Evolutionary conservation across 2,888 invertebrate species (phyloP).

Genomic region (Fabriciana adippe): DNA sequence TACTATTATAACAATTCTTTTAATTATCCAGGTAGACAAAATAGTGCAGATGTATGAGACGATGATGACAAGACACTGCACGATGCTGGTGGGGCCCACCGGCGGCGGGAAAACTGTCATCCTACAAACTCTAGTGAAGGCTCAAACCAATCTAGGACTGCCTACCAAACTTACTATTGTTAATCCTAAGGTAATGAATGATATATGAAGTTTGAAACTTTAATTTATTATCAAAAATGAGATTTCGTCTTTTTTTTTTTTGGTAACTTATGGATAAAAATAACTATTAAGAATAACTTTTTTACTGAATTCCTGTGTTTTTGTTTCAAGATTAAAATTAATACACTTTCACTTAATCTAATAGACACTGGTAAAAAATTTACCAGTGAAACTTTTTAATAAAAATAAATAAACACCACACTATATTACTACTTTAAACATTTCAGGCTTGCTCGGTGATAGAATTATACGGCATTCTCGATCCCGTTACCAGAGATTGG

Average conservation of each 20-base stretch:
- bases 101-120: conserved; percentile 96
- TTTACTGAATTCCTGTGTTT: too few species aligned
- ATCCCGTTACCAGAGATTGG: conserved; percentile 94
- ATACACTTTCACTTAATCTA: too few species aligned
- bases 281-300: too few species aligned
- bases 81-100: conserved; percentile 96
- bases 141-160: conserved; percentile 88
- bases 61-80: conserved; percentile 96
- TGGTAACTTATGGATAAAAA: too few species aligned
- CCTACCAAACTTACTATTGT: conserved; percentile 90
- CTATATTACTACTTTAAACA: too few species aligned
- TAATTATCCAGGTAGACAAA: conserved; percentile 86
- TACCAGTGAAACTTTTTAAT: too few species aligned
- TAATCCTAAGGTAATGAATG: conserved; percentile 88
- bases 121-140: conserved; percentile 88
- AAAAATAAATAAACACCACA: too few species aligned
- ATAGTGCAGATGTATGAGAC: conserved; percentile 96
- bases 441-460: conserved; percentile 90
- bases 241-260: too few species aligned
- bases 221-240: too few species aligned
- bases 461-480: conserved; percentile 94
- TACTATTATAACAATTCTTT: neutral
- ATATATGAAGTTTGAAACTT: too few species aligned
- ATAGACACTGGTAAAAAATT: too few species aligned
- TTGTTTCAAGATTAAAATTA: too few species aligned